Percentiles rank a stretch among this genome's conserved stretches.
Evolutionary conservation across 2,888 invertebrate species (phyloP).

Genomic region (Hydropsyche betteni): DNA sequence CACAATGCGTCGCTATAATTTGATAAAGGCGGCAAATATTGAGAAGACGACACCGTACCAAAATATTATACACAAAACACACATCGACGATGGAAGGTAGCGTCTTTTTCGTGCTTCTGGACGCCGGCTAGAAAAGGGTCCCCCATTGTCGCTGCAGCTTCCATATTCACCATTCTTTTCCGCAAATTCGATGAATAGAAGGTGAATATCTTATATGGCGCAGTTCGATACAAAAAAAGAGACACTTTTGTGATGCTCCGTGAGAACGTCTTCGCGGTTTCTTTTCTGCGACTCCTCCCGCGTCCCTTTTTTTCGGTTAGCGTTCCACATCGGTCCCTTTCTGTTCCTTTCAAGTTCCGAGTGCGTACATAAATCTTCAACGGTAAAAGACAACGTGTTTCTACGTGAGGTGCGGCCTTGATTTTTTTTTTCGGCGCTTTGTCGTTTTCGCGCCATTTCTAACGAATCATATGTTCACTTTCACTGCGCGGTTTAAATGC

Average conservation of each 20-base stretch:
- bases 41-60: conserved; percentile 26
- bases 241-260: conserved; percentile 45
- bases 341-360: conserved; percentile 43
- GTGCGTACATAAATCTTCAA: conserved; percentile 36
- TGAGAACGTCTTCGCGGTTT: conserved; percentile 51
- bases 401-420: conserved; percentile 2
- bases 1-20: conserved; percentile 32
- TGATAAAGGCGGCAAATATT: conserved; percentile 34
- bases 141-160: conserved; percentile 44
- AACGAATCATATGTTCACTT: conserved; percentile 25
- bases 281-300: conserved; percentile 40
- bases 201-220: conserved; percentile 11
- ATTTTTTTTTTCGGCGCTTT: neutral
- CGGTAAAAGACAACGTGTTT: conserved; percentile 33
- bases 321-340: conserved; percentile 19
- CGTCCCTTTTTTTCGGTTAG: neutral
- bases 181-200: conserved; percentile 45
- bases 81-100: too few species aligned
- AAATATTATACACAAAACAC: conserved; percentile 1
- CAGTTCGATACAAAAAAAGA: conserved; percentile 30
- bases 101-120: neutral
- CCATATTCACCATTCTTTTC: conserved; percentile 46
- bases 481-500: neutral
- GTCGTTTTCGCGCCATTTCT: conserved; percentile 44
- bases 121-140: conserved; percentile 33